Conservation (phyloP, 2,113 vertebrate species). For the Cisticola juncidis region DNA sequence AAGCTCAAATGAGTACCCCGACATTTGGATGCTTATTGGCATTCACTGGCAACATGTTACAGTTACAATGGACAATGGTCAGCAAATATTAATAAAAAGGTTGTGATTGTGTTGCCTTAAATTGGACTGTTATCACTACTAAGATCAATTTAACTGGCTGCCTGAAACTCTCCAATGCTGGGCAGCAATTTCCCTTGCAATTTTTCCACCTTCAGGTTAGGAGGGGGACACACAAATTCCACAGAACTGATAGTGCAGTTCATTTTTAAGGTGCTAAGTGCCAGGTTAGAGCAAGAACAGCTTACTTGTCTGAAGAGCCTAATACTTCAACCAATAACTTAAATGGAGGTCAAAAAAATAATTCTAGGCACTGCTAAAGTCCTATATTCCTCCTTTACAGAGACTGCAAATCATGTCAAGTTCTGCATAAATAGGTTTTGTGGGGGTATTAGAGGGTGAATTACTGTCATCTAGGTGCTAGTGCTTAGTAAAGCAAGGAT, state of each 20-base stretch:
- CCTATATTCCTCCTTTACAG: not conserved
- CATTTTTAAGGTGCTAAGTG: not conserved
- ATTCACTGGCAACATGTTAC: not conserved
- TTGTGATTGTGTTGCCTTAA: not conserved
- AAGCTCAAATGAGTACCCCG: not conserved
- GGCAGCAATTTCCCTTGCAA: not conserved
- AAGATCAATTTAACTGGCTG: not conserved
- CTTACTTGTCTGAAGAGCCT: not conserved
- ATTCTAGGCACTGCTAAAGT: constrained; percentile 14
- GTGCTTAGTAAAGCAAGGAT: constrained; percentile 48
- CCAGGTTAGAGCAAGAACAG: not conserved
- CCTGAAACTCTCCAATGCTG: not conserved
- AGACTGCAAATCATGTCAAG: constrained; percentile 52
- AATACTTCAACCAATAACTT: constrained; percentile 15
- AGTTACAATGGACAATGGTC: not conserved
- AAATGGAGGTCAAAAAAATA: constrained; percentile 56
- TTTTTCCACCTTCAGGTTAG: not conserved
- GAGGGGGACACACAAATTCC: not conserved
- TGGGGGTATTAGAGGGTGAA: constrained; percentile 44
- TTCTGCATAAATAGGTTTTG: constrained; percentile 56
- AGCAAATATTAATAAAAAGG: not conserved
- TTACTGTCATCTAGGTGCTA: constrained; percentile 46
- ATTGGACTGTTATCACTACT: not conserved
- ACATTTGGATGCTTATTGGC: not conserved
- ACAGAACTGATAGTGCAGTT: not conserved